Conservation (phyloP, 2,888 invertebrate genomes). For the Trissoscelio sp. region DNA sequence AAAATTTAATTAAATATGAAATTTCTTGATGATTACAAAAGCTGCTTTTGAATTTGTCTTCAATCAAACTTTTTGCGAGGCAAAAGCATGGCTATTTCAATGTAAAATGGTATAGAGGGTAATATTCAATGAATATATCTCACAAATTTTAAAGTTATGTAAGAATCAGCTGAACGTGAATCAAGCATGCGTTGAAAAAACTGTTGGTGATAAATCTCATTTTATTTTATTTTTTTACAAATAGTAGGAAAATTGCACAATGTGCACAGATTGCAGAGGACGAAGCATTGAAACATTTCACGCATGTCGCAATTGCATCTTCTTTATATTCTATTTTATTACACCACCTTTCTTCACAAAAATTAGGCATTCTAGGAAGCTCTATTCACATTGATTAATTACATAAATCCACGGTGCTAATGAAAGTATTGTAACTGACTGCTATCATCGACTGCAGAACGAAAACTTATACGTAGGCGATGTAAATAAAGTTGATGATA, state of each 20-base stretch:
- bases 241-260: constrained; percentile 20
- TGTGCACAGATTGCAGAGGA: constrained; percentile 1
- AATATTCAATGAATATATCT: no score
- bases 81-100: no score
- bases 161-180: background rate
- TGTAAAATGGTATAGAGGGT: no score
- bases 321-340: constrained; percentile 24
- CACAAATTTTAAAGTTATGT: no score
- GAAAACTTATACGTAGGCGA: background rate
- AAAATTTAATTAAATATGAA: no score
- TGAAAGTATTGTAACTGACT: constrained; percentile 2
- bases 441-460: background rate
- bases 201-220: background rate
- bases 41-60: no score
- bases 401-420: constrained; percentile 5
- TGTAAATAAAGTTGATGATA: background rate
- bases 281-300: constrained; percentile 13
- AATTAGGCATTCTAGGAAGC: background rate
- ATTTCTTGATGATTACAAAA: no score
- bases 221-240: constrained; percentile 7
- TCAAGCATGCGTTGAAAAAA: background rate
- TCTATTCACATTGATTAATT: constrained; percentile 17
- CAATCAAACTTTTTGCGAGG: no score
- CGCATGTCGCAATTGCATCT: constrained; percentile 16
- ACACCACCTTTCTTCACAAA: background rate